phyloP scores from a whole-genome alignment of 2,797 vertebrate genomes.

The Telmatherina bonti region DNA sequence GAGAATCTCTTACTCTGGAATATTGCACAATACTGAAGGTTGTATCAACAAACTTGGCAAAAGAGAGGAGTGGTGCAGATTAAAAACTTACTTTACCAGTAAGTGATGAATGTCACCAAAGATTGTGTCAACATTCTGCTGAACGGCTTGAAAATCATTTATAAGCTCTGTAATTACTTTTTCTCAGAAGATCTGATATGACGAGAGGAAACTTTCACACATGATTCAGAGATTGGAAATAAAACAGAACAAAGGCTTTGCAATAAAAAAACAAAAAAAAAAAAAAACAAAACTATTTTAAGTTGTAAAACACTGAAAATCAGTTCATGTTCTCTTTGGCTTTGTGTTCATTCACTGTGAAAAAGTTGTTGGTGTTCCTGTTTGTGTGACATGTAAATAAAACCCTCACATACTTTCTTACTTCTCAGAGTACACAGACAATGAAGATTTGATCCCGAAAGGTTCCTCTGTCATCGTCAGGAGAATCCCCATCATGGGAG shows the following conservation, averaged over 20 bases:
- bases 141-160: neutral
- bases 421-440: constrained; percentile 91
- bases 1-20: neutral
- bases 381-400: neutral
- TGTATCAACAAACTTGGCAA: neutral
- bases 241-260: too few species aligned
- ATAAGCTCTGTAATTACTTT: neutral
- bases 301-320: neutral
- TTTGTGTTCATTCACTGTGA: neutral
- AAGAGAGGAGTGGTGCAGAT: neutral
- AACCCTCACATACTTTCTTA: neutral
- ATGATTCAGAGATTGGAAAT: neutral
- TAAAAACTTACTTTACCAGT: neutral
- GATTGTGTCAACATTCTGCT: constrained; percentile 12
- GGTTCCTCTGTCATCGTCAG: constrained; percentile 94
- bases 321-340: neutral
- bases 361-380: neutral
- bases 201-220: neutral
- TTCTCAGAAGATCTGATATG: neutral
- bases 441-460: constrained; percentile 90
- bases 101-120: neutral
- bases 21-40: neutral
- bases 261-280: too few species aligned
- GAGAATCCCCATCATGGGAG: constrained; percentile 91
- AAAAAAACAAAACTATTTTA: neutral